Percentiles rank a stretch among this genome's conserved stretches.
Conservation (phyloP, 2,888 invertebrate species). For the Pachycephus smyrnensis region DNA sequence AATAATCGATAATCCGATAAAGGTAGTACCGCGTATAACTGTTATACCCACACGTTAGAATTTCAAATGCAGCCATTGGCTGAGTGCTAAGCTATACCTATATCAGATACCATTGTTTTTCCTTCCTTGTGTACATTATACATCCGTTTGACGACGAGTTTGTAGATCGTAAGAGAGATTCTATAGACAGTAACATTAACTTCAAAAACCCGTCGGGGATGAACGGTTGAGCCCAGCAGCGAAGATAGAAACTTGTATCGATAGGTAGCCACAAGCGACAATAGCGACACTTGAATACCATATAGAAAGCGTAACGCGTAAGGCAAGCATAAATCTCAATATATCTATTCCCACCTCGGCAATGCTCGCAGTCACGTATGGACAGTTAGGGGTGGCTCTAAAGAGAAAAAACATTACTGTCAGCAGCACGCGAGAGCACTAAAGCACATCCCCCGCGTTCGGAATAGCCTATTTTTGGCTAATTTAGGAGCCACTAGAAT, state of each 20-base stretch:
- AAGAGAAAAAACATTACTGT: conserved; percentile 27
- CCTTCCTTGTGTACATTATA: not conserved
- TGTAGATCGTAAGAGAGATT: not conserved
- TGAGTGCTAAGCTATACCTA: not conserved
- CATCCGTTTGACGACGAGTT: not conserved
- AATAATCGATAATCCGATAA: not conserved
- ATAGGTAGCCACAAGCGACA: not conserved
- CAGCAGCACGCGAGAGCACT: conserved; percentile 31
- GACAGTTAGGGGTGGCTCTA: conserved; percentile 16
- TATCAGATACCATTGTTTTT: not conserved
- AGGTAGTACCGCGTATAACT: not conserved
- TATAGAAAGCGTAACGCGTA: not conserved
- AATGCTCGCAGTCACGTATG: conserved; percentile 25
- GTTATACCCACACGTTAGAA: not conserved
- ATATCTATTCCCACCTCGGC: conserved; percentile 22
- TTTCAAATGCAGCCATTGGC: not conserved
- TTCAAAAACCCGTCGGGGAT: not conserved
- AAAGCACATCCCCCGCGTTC: conserved; percentile 16
- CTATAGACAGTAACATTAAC: not conserved
- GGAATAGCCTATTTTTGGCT: conserved; percentile 35
- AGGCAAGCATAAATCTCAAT: conserved; percentile 12
- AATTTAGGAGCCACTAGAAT: conserved; percentile 34
- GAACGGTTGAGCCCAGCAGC: not conserved
- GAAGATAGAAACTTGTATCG: not conserved
- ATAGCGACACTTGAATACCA: not conserved